Evolutionary conservation across 1,140 invertebrate species (phyloP).

Genomic region (Aphelinus certus): DNA sequence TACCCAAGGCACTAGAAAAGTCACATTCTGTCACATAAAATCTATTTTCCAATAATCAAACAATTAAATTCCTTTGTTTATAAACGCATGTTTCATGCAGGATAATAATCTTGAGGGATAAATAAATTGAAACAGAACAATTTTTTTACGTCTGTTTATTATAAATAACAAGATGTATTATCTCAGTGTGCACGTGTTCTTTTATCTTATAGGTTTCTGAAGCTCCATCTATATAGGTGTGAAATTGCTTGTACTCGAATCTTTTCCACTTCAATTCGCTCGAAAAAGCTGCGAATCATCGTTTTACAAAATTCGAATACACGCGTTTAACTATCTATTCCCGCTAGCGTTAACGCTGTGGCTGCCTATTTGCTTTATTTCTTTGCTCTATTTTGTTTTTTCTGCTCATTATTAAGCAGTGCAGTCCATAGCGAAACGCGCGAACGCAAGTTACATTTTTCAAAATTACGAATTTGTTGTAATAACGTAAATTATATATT

Average conservation of each 20-base stretch:
- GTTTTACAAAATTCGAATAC: slow-evolving; percentile 37
- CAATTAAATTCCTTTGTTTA: no score
- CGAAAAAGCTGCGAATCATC: slow-evolving; percentile 41
- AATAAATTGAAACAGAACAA: slow-evolving; percentile 31
- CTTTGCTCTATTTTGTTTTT: slow-evolving; percentile 34
- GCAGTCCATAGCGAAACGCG: slow-evolving; percentile 22
- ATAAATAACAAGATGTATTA: slow-evolving; percentile 66
- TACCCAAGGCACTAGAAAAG: no score
- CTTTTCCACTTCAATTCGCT: slow-evolving; percentile 40
- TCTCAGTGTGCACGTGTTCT: slow-evolving; percentile 62
- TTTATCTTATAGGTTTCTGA: slow-evolving; percentile 50
- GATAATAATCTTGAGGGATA: background rate
- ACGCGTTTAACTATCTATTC: slow-evolving; percentile 3
- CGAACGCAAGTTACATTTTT: background rate
- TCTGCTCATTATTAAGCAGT: slow-evolving; percentile 37
- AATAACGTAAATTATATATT: no score
- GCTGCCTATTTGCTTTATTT: slow-evolving; percentile 42
- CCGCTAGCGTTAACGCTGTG: slow-evolving; percentile 26
- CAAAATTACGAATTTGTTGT: background rate
- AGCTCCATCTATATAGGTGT: slow-evolving; percentile 47
- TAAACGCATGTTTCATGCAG: no score
- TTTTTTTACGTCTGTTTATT: slow-evolving; percentile 59
- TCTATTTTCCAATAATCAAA: no score
- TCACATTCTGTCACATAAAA: no score
- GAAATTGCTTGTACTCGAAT: slow-evolving; percentile 55